Base-by-base conservation (phyloP, 2,113 vertebrate species). In the Fregata magnificens region DNA sequence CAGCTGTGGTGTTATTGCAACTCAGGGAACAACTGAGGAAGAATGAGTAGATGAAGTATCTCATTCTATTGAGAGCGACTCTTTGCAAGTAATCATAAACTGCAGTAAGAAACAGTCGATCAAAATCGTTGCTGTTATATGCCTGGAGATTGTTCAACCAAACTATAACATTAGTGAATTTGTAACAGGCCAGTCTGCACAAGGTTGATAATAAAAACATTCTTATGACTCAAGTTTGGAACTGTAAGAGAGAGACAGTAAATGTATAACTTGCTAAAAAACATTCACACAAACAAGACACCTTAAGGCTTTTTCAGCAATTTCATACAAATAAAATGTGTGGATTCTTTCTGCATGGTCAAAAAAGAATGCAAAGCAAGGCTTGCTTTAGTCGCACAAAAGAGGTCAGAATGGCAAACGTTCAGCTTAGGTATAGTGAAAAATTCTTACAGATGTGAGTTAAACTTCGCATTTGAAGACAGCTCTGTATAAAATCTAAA, bases 21-120 rank as follows among this genome's bases (percentile, higher is more conserved):
- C 26, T 86, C 56, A n/a, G 92, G 63, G 86, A 95, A 88, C 72
- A 95, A 91, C 88, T 67, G 65, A 86, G 63, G 81, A 96, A 94
- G 67, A 86, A 92, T 44, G 86, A 95, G 38, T 40, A 86, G 90
- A 77, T 63, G 84, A 90, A 96, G 72, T 86, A 88, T 49, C 63
- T 94, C 94, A 95, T 95, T 88, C 82, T 77, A 62, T 21, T 73
- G 62, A 90, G 67, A 82, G 47, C 67, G 76, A 90, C 40, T 91
- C 62, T 90, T 70, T 79, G 62, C 61, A 90, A 94, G 84, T 87
- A 84, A 94, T 85, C 93, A 94, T 80, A 93, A 88, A 84, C 65
- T 89, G 34, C 47, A 67, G 83, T 38, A 63, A 55, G 65, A 72
- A 95, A 59, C n/a, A 95, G 90, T 97, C 11, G 11, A 86, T 95